Percentiles rank a stretch among this genome's conserved stretches.
Conservation (phyloP, 1,140 invertebrate species). For the Drosophila saltans region DNA sequence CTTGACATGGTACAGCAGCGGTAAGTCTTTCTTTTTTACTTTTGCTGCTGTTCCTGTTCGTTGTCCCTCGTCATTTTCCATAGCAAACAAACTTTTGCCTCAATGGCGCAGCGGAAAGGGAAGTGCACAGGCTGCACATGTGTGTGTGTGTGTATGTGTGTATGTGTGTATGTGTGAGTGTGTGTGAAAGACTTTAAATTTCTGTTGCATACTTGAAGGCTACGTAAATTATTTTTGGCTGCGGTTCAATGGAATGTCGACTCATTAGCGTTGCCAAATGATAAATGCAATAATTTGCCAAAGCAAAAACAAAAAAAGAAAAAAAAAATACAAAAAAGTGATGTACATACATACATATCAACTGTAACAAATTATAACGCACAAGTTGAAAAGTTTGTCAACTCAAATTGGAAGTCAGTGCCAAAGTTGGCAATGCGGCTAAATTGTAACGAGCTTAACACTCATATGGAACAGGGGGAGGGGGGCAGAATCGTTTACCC, state of each 20-base stretch:
- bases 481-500: conserved; percentile 40
- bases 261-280: conserved; percentile 72
- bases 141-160: not conserved
- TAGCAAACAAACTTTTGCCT: conserved; percentile 51
- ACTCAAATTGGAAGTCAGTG: conserved; percentile 54
- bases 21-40: conserved; percentile 1
- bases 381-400: conserved; percentile 64
- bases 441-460: conserved; percentile 72
- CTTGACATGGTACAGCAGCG: conserved; percentile 51
- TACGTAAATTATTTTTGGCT: conserved; percentile 8
- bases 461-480: conserved; percentile 8
- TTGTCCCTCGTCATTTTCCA: conserved; percentile 25
- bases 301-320: not conserved
- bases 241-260: conserved; percentile 47
- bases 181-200: conserved; percentile 42
- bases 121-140: conserved; percentile 50
- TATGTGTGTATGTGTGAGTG: conserved; percentile 11
- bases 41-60: not conserved
- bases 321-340: conserved; percentile 33
- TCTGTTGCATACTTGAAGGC: conserved; percentile 47
- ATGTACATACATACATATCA: conserved; percentile 20
- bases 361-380: conserved; percentile 66
- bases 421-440: conserved; percentile 55
- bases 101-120: conserved; percentile 71
- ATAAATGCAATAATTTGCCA: conserved; percentile 74